Base-by-base conservation (phyloP, 2,113 vertebrate species). In the Oxygymnocypris stewartii region DNA sequence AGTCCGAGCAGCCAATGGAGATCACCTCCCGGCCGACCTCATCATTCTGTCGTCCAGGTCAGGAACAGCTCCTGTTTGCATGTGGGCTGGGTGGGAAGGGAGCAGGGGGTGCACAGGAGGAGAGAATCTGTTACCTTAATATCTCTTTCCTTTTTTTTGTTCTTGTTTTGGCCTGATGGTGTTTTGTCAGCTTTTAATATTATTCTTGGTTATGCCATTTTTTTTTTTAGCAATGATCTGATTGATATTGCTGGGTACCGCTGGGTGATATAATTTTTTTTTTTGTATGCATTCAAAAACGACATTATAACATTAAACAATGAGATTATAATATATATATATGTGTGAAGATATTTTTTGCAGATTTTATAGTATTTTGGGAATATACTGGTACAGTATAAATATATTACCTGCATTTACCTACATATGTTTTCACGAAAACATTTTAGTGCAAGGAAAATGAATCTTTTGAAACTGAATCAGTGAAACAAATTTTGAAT, bases 1-100 rank as follows among this genome's bases (percentile, higher is more conserved):
- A 96, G 97, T 99, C 93, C 97, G 95, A 96, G 97, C 97, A 92
- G 95, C 97, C 96, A 98, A 99, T 93, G 97, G 97, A 95, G 97
- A 99, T 28, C 97, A 99, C 92, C 97, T 99, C 95, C 98, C 98
- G 91, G 98, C 98, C 91, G 98, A 99, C 94, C 96, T 99, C 97
- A 97, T 99, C 97, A 97, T 98, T 93, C 96, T 99, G 91, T 99
- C 98, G 1, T 97, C 98, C 94, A 99, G 98, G 98, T 99, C 95
- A 99, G 98, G 94, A 95, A 94, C 86, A 84, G 88, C 89, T 93
- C 88, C 79, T 77, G 91, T 87, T 77, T 89, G 78, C 79, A 86
- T 92, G 93, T 91, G 92, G 92, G 79, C 82, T 71, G 1, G 94
- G 94, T 90, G 95, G 94, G 92, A 18, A 85, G 89, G 94, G 93